A percentile compares a stretch with the other conserved stretches of the same genome.
Conservation (phyloP, 2,888 invertebrate genomes). For the Cylloceria caligata region DNA sequence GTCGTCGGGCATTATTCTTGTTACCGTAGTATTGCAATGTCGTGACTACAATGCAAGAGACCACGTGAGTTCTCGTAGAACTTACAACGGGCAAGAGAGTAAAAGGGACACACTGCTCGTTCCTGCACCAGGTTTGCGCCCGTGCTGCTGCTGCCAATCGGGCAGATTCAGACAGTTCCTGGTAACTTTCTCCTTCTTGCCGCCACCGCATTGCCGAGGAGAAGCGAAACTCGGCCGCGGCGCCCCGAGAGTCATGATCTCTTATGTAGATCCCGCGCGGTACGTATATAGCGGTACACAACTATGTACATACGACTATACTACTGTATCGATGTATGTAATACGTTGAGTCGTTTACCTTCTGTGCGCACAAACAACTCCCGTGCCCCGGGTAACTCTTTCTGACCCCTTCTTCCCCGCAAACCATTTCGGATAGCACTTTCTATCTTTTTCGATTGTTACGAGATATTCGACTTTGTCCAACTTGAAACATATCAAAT, state of each 20-base stretch:
- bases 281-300: conserved; percentile 15
- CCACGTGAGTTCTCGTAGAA: neutral
- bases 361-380: conserved; percentile 47
- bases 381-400: conserved; percentile 58
- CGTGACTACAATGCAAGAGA: conserved; percentile 77
- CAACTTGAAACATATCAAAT: conserved; percentile 24
- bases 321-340: conserved; percentile 36
- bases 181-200: conserved; percentile 79
- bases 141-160: conserved; percentile 73
- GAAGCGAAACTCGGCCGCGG: conserved; percentile 80
- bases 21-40: conserved; percentile 71
- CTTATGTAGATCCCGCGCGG: conserved; percentile 77
- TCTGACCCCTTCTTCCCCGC: conserved; percentile 22
- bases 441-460: conserved; percentile 72
- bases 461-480: conserved; percentile 70
- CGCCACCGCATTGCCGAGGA: conserved; percentile 59
- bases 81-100: conserved; percentile 42
- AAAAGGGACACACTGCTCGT: conserved; percentile 69
- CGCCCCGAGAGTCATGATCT: conserved; percentile 78
- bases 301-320: neutral
- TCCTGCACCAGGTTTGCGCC: neutral
- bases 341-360: conserved; percentile 61
- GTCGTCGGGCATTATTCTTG: conserved; percentile 73
- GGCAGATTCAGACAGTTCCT: conserved; percentile 79
- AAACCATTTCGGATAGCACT: conserved; percentile 60